Evolutionary conservation across 2,888 invertebrate species (phyloP).

Genomic region (Saturnia pavonia): DNA sequence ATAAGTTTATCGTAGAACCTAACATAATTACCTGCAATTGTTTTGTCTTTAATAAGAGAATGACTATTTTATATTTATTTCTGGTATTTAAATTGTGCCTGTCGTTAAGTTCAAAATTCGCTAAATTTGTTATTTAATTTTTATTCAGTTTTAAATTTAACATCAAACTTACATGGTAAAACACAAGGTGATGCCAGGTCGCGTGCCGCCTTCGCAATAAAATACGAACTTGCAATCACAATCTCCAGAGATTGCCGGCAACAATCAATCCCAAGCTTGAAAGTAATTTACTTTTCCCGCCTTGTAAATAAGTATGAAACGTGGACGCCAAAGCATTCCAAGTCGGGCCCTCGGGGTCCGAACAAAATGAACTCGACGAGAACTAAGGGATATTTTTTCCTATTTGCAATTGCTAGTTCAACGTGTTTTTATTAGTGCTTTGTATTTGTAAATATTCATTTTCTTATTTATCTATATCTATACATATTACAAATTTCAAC

Average conservation of each 20-base stretch:
- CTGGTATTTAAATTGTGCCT: too few species aligned
- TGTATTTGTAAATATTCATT: neutral
- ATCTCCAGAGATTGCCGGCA: slow-evolving; percentile 53
- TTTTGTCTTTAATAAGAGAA: too few species aligned
- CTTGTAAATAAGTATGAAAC: slow-evolving; percentile 66
- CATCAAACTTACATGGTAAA: neutral
- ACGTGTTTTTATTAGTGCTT: slow-evolving; percentile 11
- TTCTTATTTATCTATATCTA: neutral
- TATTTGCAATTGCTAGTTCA: slow-evolving; percentile 16
- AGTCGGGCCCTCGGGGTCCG: slow-evolving; percentile 33
- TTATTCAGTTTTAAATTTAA: too few species aligned
- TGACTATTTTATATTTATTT: too few species aligned
- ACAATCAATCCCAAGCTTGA: slow-evolving; percentile 65
- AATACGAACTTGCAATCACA: slow-evolving; percentile 58
- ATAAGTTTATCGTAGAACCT: too few species aligned
- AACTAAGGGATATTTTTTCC: slow-evolving; percentile 16
- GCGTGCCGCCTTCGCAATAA: slow-evolving; percentile 45
- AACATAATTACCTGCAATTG: too few species aligned
- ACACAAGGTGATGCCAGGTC: slow-evolving; percentile 9
- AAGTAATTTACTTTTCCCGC: slow-evolving; percentile 69
- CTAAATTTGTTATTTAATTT: too few species aligned
- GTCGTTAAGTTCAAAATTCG: too few species aligned
- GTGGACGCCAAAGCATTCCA: slow-evolving; percentile 40
- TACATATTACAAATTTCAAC: too few species aligned
- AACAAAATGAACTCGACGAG: slow-evolving; percentile 32